A percentile compares a stretch with the other conserved stretches of the same genome.
phyloP scores from a whole-genome alignment of 2,797 vertebrate species.

The Manis javanica region DNA sequence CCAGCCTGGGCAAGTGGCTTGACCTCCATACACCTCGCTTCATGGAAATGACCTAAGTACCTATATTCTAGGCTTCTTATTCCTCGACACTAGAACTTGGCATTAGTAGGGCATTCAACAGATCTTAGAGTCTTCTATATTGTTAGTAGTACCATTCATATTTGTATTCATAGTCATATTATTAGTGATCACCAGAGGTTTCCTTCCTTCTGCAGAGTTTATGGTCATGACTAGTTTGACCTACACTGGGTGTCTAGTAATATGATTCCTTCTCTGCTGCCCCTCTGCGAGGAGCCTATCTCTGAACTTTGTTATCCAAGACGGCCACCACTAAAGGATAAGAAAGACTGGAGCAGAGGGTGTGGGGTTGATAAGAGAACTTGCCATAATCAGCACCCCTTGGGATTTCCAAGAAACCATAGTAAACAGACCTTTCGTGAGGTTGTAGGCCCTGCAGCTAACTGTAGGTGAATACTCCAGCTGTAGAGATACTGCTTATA shows the following conservation, averaged over 20 bases:
- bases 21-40: not conserved
- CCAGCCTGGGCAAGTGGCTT: not conserved
- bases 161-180: not conserved
- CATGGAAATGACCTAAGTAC: not conserved
- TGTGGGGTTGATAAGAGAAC: not conserved
- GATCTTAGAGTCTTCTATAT: no score
- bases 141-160: no score
- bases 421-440: not conserved
- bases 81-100: not conserved
- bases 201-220: not conserved
- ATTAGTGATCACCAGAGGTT: not conserved
- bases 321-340: not conserved
- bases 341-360: not conserved
- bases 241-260: not conserved
- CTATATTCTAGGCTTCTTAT: not conserved
- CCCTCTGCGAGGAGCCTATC: not conserved
- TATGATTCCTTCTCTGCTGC: not conserved
- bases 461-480: not conserved
- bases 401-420: not conserved
- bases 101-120: not conserved
- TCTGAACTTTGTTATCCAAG: not conserved
- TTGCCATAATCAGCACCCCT: not conserved
- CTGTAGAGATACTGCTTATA: not conserved
- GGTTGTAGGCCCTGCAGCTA: not conserved
- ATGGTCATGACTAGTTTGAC: not conserved